Percentiles rank a stretch among this genome's conserved stretches.
phyloP scores from a whole-genome alignment of 1,140 invertebrate genomes.

The Drosophila tani region DNA sequence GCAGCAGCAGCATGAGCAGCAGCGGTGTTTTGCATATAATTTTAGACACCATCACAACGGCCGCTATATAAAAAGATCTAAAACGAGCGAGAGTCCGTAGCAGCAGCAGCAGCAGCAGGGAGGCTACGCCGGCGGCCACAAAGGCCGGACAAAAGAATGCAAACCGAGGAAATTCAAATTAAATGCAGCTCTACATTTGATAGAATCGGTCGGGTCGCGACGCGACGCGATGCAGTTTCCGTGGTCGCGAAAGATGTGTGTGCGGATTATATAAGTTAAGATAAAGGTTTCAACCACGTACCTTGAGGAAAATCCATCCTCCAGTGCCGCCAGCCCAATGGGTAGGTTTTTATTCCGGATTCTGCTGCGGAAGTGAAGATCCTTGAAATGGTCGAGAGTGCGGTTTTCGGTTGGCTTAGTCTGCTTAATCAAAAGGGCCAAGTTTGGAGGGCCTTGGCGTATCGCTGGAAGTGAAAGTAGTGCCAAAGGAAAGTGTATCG shows the following conservation, averaged over 20 bases:
- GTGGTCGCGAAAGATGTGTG: conserved; percentile 20
- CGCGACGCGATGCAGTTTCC: conserved; percentile 21
- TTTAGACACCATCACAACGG: conserved; percentile 74
- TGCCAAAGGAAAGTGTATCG: conserved; percentile 57
- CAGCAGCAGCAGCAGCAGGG: conserved; percentile 25
- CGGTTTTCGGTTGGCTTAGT: conserved; percentile 8
- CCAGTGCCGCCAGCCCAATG: conserved; percentile 5
- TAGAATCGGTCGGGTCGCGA: conserved; percentile 70
- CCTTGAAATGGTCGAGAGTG: conserved; percentile 24
- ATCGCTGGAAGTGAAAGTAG: conserved; percentile 43
- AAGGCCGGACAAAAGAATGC: conserved; percentile 78
- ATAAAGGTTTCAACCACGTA: conserved; percentile 28
- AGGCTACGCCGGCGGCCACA: conserved; percentile 43
- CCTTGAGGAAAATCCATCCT: conserved; percentile 23
- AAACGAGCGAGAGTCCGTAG: conserved; percentile 51
- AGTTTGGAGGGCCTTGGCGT: conserved; percentile 25
- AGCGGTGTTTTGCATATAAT: conserved; percentile 62
- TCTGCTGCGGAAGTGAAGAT: too few species aligned
- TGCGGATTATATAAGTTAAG: conserved; percentile 62
- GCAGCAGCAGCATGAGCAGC: conserved; percentile 19
- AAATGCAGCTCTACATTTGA: conserved; percentile 78
- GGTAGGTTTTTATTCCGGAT: neutral
- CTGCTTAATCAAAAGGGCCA: conserved; percentile 19
- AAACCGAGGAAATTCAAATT: conserved; percentile 70
- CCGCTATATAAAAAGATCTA: conserved; percentile 70